Percentiles rank a stretch among this genome's conserved stretches.
phyloP scores from a whole-genome alignment of 2,888 invertebrate genomes.

The Dioctria linearis region DNA sequence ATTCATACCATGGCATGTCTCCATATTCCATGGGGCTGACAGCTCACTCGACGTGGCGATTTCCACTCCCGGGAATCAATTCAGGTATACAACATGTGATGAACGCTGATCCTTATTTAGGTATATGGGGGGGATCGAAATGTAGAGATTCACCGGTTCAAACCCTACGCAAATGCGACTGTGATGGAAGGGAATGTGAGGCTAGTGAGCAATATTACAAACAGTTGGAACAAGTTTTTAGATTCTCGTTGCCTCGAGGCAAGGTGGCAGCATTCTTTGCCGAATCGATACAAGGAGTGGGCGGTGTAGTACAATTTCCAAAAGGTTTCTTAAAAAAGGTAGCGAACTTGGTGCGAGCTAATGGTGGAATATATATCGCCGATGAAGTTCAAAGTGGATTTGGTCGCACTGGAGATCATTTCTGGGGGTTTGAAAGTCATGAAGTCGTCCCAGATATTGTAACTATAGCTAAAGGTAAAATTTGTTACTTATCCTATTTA shows the following conservation, averaged over 20 bases:
- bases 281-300: constrained; percentile 97
- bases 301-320: constrained; percentile 94
- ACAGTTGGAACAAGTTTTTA: constrained; percentile 81
- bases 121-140: constrained; percentile 89
- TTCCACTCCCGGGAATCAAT: constrained; percentile 78
- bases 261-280: constrained; percentile 92
- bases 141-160: constrained; percentile 92
- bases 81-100: constrained; percentile 88
- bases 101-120: constrained; percentile 93
- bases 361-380: constrained; percentile 90
- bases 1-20: constrained; percentile 94
- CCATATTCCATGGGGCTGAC: constrained; percentile 88
- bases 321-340: constrained; percentile 88
- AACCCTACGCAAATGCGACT: constrained; percentile 79
- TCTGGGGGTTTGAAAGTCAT: constrained; percentile 97
- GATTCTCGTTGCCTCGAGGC: constrained; percentile 83
- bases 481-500: not conserved
- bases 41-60: constrained; percentile 85
- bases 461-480: constrained; percentile 89
- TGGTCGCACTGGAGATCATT: constrained; percentile 93
- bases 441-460: constrained; percentile 93
- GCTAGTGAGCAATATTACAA: constrained; percentile 86
- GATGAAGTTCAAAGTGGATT: constrained; percentile 99
- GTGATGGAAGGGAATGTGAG: constrained; percentile 76
- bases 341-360: constrained; percentile 81